A percentile compares a stretch with the other conserved stretches of the same genome.
These are phyloP conservation scores for Luscinia megarhynchos DNA, from an alignment of 2,797 vertebrate genomes.

Conservation along the genomic window DNA sequence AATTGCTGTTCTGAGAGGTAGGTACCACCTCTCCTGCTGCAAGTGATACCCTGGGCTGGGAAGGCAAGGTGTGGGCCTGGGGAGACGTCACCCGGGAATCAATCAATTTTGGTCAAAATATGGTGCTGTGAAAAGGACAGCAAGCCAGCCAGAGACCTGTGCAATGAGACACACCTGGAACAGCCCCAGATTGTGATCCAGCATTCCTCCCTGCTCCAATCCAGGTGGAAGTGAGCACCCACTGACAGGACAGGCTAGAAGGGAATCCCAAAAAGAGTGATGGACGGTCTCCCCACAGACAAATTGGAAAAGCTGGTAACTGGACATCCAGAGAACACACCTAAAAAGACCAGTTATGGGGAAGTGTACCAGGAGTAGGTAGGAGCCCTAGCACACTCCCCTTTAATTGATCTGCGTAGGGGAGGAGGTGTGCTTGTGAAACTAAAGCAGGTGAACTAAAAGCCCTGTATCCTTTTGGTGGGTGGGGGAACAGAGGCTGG, in stretches of 20 bases:
- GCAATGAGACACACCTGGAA: background rate
- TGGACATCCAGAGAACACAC: background rate
- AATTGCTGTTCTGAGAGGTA: background rate
- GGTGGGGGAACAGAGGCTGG: background rate
- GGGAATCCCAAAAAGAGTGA: background rate
- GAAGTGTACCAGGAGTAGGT: too few species aligned
- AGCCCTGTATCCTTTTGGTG: background rate
- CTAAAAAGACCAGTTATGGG: background rate
- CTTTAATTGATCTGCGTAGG: rapidly evolving
- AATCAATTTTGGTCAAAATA: background rate
- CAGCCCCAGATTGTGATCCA: background rate
- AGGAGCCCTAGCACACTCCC: too few species aligned
- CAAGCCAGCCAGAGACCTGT: background rate
- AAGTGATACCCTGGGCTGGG: background rate
- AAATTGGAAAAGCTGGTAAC: background rate
- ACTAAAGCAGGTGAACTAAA: background rate
- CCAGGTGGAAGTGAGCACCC: background rate
- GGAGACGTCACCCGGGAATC: rapidly evolving
- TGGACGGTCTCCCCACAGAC: background rate
- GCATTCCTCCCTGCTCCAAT: background rate
- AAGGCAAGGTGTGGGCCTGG: background rate
- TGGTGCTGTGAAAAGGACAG: background rate
- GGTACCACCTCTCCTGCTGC: background rate
- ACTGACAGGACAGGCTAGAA: background rate
- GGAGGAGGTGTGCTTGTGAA: background rate